Base-by-base conservation (phyloP, 2,113 vertebrate genomes). In the Pygoscelis adeliae region DNA sequence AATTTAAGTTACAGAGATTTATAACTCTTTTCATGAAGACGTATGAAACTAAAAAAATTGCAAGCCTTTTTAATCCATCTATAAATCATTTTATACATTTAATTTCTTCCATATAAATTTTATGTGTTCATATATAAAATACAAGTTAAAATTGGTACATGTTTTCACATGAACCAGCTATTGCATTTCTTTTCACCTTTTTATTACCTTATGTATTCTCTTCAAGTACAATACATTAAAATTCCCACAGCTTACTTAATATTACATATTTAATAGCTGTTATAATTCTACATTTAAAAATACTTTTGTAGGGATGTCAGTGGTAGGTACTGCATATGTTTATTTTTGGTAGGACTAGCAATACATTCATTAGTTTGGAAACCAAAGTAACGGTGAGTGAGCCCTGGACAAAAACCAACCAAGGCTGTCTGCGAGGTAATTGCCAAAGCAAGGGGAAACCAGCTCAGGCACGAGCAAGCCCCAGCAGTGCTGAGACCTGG, bases 21-120 rank as follows among this genome's bases (percentile, higher is more conserved):
- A 98, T 98, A 98, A 97, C 79, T 36, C 66, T 97, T 98, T 98
- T 97, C 98, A 97, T 98, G 84, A 98, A 98, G 98, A 98, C 95
- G 56, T 96, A 98, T 98, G 98, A 97, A 98, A 98, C 94, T 46
- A 93, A 97, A 98, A 91, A 97, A 95, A 56, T 53, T 96, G 94
- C 86, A 97, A 97, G 61, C 63, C 73, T 98, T 98, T 95, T 96
- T n/a, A 98, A 98, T 96, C 98, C 70, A 89, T 77, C 96, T 83
- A 98, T 98, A 98, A 98, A 98, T 98, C 98, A 98, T 97, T 97
- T 97, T 87, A 97, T 96, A 95, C 87, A 93, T 98, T 97, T 98
- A 98, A 98, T 98, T 98, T 98, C 87, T 98, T 94, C 88, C 81
- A 73, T 97, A 97, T 95, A 95, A 97, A 94, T 97, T 97, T 97